Base-by-base conservation (phyloP, 2,888 invertebrate genomes). In the Alviniconcha strummeri region DNA sequence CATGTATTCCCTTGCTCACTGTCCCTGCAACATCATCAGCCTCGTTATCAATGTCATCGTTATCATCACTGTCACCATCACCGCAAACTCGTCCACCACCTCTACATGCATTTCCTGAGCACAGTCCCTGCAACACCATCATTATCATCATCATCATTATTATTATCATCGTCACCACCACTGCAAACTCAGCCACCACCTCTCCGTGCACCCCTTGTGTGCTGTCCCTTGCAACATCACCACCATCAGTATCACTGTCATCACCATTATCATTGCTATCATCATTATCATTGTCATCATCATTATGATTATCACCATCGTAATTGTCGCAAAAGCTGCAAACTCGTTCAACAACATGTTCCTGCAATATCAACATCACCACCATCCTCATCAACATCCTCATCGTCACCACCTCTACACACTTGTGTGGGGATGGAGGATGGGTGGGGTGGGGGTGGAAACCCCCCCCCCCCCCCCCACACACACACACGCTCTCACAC, bases 161-260 rank as follows among this genome's bases (percentile, higher is more conserved):
- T 56, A 55, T 52, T 54, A 54, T 55, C 52, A 36, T 52, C 7
- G 52, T 64, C 60, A 19, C 4, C 64, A 5, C 75, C 17, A 69
- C 69, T 3, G n/a, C 17, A 15, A 69, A 6, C 69, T n/a, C 17
- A 15, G 2, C 17, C 69, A 69, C 17, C 17, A 17, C 3, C 69
- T 6, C 17, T n/a, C 6, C 7, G 17, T 5, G 17, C 69, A 69
- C 7, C 17, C 11, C 36, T 36, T 36, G 36, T 36, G 36, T 3
- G 36, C 36, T 93, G 67, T 93, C 90, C 81, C 93, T 94, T 8
- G 60, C 72, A 19, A 8, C 36, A 72, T 19, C 72, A 72, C 36
- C 11, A n/a, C 11, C 72, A 19, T 60, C 60, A 60, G 60, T 60
- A 60, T 86, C 36, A 36, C 4, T 4, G 4, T 60, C 60, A 60